phyloP scores from a whole-genome alignment of 1,140 invertebrate species.

The Achatina immaculata region DNA sequence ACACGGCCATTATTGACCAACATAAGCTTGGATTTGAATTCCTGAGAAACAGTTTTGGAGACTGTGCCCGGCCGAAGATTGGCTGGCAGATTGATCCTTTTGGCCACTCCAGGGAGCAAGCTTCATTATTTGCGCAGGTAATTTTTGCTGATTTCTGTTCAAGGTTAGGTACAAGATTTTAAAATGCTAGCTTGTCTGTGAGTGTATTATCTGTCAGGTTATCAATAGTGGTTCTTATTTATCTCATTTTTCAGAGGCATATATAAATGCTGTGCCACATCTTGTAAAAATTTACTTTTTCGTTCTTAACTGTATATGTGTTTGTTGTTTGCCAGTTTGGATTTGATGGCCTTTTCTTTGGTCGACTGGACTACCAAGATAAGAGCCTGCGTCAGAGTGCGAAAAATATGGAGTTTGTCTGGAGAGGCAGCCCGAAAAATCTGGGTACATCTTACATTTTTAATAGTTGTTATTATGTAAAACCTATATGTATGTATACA shows the following conservation, averaged over 20 bases:
- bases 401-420: slow-evolving; percentile 87
- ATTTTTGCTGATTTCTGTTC: neutral
- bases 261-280: too few species aligned
- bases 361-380: slow-evolving; percentile 90
- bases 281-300: too few species aligned
- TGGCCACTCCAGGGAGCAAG: slow-evolving; percentile 88
- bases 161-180: neutral
- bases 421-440: slow-evolving; percentile 76
- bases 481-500: neutral
- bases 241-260: too few species aligned
- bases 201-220: too few species aligned
- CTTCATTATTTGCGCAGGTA: slow-evolving; percentile 84
- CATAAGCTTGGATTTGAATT: slow-evolving; percentile 79
- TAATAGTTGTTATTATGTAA: neutral
- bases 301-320: neutral
- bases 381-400: slow-evolving; percentile 77
- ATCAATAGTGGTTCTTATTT: too few species aligned
- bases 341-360: slow-evolving; percentile 88
- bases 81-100: slow-evolving; percentile 97
- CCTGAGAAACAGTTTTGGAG: slow-evolving; percentile 86
- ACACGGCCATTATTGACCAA: slow-evolving; percentile 94
- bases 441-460: slow-evolving; percentile 60
- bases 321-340: slow-evolving; percentile 65
- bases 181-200: too few species aligned
- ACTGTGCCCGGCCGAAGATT: slow-evolving; percentile 83